Evolutionary conservation across 2,113 vertebrate genomes (phyloP).

Genomic region (Gallinago media): DNA sequence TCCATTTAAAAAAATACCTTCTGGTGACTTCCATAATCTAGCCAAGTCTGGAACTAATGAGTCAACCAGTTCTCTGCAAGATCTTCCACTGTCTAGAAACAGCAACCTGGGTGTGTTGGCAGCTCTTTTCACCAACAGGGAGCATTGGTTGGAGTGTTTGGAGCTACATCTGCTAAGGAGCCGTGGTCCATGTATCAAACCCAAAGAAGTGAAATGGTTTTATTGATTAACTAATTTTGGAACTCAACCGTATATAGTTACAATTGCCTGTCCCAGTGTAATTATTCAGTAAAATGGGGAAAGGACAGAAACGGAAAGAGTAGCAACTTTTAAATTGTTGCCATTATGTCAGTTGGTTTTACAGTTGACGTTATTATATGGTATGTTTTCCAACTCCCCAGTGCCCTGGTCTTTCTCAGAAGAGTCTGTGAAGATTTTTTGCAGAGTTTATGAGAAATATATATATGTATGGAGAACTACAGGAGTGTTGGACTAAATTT

Average conservation of each 20-base stretch:
- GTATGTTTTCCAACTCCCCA: not conserved
- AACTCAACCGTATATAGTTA: not conserved
- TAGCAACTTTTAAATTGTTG: not conserved
- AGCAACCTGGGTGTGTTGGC: not conserved
- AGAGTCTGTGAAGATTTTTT: not conserved
- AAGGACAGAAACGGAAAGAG: not conserved
- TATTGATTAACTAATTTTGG: not conserved
- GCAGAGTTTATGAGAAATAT: not conserved
- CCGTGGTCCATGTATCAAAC: not conserved
- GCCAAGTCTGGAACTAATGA: not conserved
- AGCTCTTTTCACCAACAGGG: not conserved
- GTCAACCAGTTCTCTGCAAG: not conserved
- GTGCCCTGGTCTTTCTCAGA: not conserved
- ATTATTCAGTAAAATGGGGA: not conserved
- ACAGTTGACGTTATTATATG: not conserved
- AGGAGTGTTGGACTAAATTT: not conserved
- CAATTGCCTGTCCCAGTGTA: not conserved
- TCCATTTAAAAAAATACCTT: not conserved
- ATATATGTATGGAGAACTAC: not conserved
- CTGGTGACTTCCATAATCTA: not conserved
- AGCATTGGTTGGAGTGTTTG: not conserved
- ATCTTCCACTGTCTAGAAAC: not conserved
- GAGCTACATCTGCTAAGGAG: not conserved
- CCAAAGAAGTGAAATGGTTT: constrained; percentile 1
- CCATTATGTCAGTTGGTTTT: not conserved